Base-by-base conservation (phyloP, 30 jellyfish, hydroid and myxozoan species). In the Mastigias papua region DNA sequence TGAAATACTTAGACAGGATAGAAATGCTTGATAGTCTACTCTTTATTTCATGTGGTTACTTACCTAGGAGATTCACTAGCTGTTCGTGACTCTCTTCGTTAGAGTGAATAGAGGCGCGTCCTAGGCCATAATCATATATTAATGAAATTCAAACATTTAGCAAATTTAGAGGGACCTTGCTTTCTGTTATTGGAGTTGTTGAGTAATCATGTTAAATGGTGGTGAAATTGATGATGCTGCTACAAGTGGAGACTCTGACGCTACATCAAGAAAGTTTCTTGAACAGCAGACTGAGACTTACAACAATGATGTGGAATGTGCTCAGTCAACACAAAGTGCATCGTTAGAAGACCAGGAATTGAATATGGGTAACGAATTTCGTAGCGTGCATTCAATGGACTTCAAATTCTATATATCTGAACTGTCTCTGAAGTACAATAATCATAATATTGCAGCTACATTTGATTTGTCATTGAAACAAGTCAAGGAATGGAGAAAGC, bases 321-420 rank as follows among this genome's bases (percentile, higher is more conserved):
- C 69, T 1, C 67, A 63, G 19, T 63, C 74, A 27, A 63, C 74
- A 1, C 74, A n/a, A n/a, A 11, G 37, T 20, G 25, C 70, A 27
- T 46, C 42, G 29, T 28, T 80, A 17, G 69, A 73, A 64, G 32
- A 62, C 30, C 86, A 75, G 50, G 90, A 80, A 23, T 32, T 80
- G 54, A 46, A 80, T 13, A 80, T 80, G 90, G 81, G 69, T 27
- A 32, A 20, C 19, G 70, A 80, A 57, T 80, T 80, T 62, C 90
- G 90, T 1, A 73, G 78, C 48, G 69, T 64, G 50, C 94, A 73
- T 51, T 64, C 94, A 4, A 85, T 85, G n/a, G 94, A 85, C 66
- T 85, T 85, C 67, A 85, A 85, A 48, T 85, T 85, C 48, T 85
- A 48, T 54, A 73, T 85, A 61, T 85, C 94, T 1, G 88, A 85